These are phyloP conservation scores for Brachyistius frenatus DNA, from an alignment of 2,113 vertebrate genomes.

Conservation along the genomic window DNA sequence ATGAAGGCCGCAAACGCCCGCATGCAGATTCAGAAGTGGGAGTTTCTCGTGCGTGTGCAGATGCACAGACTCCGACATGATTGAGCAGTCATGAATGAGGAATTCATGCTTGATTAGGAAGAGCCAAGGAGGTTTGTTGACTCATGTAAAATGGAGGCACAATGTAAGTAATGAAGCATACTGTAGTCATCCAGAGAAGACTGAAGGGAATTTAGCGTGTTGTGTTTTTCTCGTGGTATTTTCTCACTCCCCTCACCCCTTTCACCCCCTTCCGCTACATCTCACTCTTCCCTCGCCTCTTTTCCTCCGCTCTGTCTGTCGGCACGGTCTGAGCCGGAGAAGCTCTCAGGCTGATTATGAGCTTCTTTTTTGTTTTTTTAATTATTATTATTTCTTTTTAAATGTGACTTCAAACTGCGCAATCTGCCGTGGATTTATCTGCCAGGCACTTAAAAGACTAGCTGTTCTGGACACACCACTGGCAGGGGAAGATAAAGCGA, in stretches of 20 bases:
- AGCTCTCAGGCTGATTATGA: conserved; percentile 10
- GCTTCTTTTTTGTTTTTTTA: conserved; percentile 17
- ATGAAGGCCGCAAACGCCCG: neutral
- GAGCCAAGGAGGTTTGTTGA: conserved; percentile 31
- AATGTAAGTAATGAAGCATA: conserved; percentile 41
- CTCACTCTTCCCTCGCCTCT: conserved; percentile 5
- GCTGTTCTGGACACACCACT: conserved; percentile 44
- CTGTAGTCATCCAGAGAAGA: neutral
- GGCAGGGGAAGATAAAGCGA: conserved; percentile 38
- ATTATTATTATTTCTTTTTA: conserved; percentile 7
- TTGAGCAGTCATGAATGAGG: conserved; percentile 27
- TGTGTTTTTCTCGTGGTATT: neutral
- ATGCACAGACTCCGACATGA: neutral
- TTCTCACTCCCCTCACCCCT: conserved; percentile 1
- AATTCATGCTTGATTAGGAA: conserved; percentile 19
- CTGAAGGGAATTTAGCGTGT: neutral
- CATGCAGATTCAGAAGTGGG: conserved; percentile 3
- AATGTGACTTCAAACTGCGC: conserved; percentile 38
- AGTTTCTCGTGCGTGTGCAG: neutral
- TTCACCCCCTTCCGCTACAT: neutral
- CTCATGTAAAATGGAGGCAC: conserved; percentile 20
- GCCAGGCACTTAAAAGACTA: conserved; percentile 34
- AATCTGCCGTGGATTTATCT: conserved; percentile 46
- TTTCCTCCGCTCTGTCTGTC: conserved; percentile 1
- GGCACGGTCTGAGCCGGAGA: conserved; percentile 10